Evolutionary conservation across 1,140 invertebrate species (phyloP), one percentile per base, ranked within the genome.

Genomic region (Danaus plexippus): DNA sequence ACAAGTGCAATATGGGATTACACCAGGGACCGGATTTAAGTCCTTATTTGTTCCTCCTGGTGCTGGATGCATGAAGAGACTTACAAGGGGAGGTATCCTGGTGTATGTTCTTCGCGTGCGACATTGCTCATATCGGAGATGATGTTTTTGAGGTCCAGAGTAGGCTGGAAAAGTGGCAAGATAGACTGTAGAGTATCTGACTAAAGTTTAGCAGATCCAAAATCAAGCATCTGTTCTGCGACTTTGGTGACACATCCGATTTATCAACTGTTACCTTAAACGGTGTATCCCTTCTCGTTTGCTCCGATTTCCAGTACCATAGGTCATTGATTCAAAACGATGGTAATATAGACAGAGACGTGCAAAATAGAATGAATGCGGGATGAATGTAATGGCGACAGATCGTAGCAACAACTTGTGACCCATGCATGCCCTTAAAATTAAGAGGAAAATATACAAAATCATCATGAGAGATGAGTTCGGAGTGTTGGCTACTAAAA

Each of bases 11-110:
- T n/a, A n/a, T n/a, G n/a, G n/a, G n/a, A n/a, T n/a, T n/a, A n/a
- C n/a, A n/a, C n/a, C n/a, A n/a, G n/a, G n/a, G n/a, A n/a, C n/a
- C 65, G 47, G 57, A 57, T 57, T 55, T 66, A 55, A 66, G 61
- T 53, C 64, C 57, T 13, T 60, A 58, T 41, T 50, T 64, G 1
- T 64, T 67, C 46, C 53, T 63, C 9, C 11, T 67, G 11, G 42
- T 67, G 41, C 62, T 67, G 57, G 59, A 61, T 54, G 55, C 56
- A 18, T n/a, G 57, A n/a, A 66, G 47, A n/a, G 59, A 64, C 43
- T 62, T 62, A 59, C 54, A 60, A 46, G 62, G 58, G 22, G 54
- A 64, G 48, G 57, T 54, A 54, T 54, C 61, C 48, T 67, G 57
- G 64, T 63, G 54, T 22, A n/a, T n/a, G n/a, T n/a, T n/a, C n/a